Conservation (phyloP, 1,140 invertebrate genomes). For the Charaxes varanes region DNA sequence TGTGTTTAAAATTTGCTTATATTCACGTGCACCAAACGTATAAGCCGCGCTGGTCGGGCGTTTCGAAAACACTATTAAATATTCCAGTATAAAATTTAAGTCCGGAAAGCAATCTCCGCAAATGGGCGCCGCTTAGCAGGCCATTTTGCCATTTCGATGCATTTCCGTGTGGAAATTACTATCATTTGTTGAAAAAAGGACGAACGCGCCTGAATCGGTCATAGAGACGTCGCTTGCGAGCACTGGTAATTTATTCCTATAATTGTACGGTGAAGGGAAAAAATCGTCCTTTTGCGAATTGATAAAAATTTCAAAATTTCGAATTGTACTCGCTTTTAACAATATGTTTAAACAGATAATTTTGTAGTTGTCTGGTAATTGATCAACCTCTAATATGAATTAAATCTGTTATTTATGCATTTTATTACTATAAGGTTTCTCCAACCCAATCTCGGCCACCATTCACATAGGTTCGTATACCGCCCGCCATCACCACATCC, state of each 20-base stretch:
- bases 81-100: conserved; percentile 51
- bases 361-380: no score
- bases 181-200: conserved; percentile 61
- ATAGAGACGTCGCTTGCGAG: conserved; percentile 26
- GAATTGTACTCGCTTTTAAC: no score
- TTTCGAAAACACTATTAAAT: conserved; percentile 42
- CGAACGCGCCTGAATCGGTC: conserved; percentile 41
- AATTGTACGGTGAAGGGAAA: conserved; percentile 14
- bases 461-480: no score
- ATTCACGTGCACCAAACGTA: conserved; percentile 16
- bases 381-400: no score
- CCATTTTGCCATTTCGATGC: conserved; percentile 65
- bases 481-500: no score
- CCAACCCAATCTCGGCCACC: no score
- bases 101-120: conserved; percentile 49
- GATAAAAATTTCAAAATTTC: no score
- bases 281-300: no score
- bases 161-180: conserved; percentile 65
- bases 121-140: conserved; percentile 61
- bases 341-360: no score
- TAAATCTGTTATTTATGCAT: no score
- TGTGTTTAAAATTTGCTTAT: no score
- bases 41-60: conserved; percentile 12
- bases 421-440: no score
- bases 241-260: conserved; percentile 9